A percentile compares a stretch with the other conserved stretches of the same genome.
phyloP scores from a whole-genome alignment of 2,888 invertebrate species.

The Isoperla grammatica region DNA sequence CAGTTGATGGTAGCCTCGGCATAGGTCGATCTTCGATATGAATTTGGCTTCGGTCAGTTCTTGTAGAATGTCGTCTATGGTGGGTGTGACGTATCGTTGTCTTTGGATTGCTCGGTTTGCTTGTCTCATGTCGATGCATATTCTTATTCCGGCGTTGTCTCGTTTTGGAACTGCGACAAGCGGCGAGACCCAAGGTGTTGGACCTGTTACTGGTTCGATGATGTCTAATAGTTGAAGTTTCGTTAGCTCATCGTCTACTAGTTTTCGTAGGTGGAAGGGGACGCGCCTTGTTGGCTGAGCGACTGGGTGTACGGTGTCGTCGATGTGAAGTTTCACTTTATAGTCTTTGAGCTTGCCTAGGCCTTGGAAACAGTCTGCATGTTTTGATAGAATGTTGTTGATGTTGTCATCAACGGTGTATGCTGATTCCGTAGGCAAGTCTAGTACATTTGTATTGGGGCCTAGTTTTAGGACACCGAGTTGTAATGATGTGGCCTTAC shows the following conservation, averaged over 20 bases:
- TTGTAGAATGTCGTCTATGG: conserved; percentile 2
- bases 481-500: too few relatives aligned
- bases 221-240: background rate
- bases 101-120: background rate
- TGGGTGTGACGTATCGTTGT: background rate
- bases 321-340: background rate
- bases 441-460: too few relatives aligned
- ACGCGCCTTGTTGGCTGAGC: background rate
- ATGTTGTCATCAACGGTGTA: too few relatives aligned
- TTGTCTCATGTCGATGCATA: conserved; percentile 2
- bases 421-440: too few relatives aligned
- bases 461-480: too few relatives aligned
- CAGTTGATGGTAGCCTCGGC: conserved; percentile 5
- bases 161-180: background rate
- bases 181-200: background rate
- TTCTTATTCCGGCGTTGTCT: background rate
- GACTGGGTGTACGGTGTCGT: background rate
- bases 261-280: background rate
- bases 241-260: background rate
- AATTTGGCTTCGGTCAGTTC: background rate
- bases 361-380: too few relatives aligned
- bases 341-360: background rate
- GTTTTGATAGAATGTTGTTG: too few relatives aligned
- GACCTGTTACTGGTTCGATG: background rate
- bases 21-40: conserved; percentile 1